phyloP scores from a whole-genome alignment of 2,888 invertebrate genomes.

The Tillus elongatus region DNA sequence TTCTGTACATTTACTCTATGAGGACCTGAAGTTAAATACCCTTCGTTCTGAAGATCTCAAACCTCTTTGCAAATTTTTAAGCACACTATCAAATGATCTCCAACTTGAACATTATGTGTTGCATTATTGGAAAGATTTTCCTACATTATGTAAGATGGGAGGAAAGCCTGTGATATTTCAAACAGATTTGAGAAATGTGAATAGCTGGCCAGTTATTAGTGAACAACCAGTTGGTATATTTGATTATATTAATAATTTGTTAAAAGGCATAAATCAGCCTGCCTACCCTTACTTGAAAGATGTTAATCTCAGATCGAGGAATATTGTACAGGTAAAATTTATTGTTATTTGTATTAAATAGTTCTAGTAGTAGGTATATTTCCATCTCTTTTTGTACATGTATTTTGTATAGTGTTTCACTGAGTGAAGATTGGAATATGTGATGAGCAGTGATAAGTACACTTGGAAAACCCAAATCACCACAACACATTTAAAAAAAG shows the following conservation, averaged over 20 bases:
- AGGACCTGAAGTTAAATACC: slow-evolving; percentile 78
- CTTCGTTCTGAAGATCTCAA: slow-evolving; percentile 58
- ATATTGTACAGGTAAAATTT: slow-evolving; percentile 60
- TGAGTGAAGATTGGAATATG: too few species aligned
- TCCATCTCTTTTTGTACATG: too few species aligned
- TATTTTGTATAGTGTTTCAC: too few species aligned
- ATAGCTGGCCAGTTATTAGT: slow-evolving; percentile 53
- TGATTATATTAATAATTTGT: slow-evolving; percentile 56
- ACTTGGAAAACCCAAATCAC: too few species aligned
- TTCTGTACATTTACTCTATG: slow-evolving; percentile 79
- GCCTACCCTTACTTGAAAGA: slow-evolving; percentile 65
- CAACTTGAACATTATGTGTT: slow-evolving; percentile 59
- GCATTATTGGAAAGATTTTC: slow-evolving; percentile 82
- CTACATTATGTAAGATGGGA: slow-evolving; percentile 46
- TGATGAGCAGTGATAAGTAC: too few species aligned
- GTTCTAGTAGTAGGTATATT: neutral
- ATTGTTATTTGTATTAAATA: slow-evolving; percentile 5
- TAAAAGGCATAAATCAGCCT: slow-evolving; percentile 46
- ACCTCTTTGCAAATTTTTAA: slow-evolving; percentile 60
- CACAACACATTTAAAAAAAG: too few species aligned
- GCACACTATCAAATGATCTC: slow-evolving; percentile 69
- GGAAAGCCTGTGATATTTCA: slow-evolving; percentile 48
- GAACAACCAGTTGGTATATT: slow-evolving; percentile 62
- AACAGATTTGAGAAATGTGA: slow-evolving; percentile 49
- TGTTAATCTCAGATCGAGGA: slow-evolving; percentile 63